Conservation (phyloP, 2,888 invertebrate genomes). For the Acrocera orbiculus region DNA sequence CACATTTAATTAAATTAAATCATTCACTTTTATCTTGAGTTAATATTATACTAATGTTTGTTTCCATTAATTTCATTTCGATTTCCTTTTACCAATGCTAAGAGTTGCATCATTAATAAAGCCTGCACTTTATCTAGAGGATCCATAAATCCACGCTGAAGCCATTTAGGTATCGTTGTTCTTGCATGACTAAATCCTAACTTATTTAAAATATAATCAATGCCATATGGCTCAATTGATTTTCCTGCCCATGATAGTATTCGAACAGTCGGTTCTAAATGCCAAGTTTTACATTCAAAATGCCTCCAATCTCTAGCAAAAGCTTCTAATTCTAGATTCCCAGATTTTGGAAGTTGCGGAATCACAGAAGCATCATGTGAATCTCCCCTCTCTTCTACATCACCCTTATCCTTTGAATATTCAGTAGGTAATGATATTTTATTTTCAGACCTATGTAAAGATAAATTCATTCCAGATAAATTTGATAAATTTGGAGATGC, state of each 20-base stretch:
- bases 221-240: constrained; percentile 94
- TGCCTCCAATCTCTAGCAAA: constrained; percentile 74
- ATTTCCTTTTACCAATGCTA: constrained; percentile 39
- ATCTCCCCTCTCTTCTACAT: too few relatives aligned
- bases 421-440: too few relatives aligned
- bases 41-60: too few relatives aligned
- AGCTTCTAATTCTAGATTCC: constrained; percentile 38
- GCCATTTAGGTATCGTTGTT: constrained; percentile 98
- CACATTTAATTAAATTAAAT: too few relatives aligned
- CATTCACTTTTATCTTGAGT: too few relatives aligned
- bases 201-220: constrained; percentile 95
- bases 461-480: too few relatives aligned
- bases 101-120: constrained; percentile 54
- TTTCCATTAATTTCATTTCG: constrained; percentile 25
- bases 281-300: constrained; percentile 91
- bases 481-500: constrained; percentile 25
- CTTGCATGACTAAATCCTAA: constrained; percentile 93
- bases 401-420: too few relatives aligned
- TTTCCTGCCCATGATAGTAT: constrained; percentile 81
- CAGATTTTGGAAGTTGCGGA: too few relatives aligned
- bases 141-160: constrained; percentile 96
- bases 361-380: too few relatives aligned
- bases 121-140: constrained; percentile 86
- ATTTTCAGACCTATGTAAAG: too few relatives aligned
- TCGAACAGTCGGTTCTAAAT: constrained; percentile 82